Conservation (phyloP, 1,140 invertebrate genomes). For the Drosophila hydei region DNA sequence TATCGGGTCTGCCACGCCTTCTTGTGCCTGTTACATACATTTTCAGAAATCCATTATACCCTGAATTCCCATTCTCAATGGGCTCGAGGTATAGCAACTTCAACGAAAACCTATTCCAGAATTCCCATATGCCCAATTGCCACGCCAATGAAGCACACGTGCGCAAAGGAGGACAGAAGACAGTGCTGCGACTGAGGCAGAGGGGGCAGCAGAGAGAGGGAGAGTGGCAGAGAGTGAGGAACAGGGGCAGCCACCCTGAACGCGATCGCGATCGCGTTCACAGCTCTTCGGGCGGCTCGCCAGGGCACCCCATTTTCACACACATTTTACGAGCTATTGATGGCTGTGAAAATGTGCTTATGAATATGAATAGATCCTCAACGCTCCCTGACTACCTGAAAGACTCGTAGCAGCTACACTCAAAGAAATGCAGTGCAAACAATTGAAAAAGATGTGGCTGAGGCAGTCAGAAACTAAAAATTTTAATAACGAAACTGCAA, state of each 20-base stretch:
- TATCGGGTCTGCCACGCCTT: no score
- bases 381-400: constrained; percentile 44
- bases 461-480: no score
- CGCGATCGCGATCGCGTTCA: constrained; percentile 27
- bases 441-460: background rate
- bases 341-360: constrained; percentile 75
- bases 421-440: background rate
- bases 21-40: no score
- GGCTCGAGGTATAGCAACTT: background rate
- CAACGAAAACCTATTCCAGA: background rate
- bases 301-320: constrained; percentile 68
- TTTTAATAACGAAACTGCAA: no score
- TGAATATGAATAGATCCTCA: constrained; percentile 67
- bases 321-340: constrained; percentile 77
- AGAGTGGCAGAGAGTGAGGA: background rate
- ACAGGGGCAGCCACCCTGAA: constrained; percentile 63
- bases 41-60: no score
- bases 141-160: constrained; percentile 51
- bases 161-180: constrained; percentile 25
- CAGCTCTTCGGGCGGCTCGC: constrained; percentile 18
- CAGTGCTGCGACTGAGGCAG: background rate
- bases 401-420: background rate
- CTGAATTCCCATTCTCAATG: no score
- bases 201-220: constrained; percentile 8
- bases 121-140: constrained; percentile 1